Conservation (phyloP, 1,140 invertebrate species). For the Plutomurus gul region DNA sequence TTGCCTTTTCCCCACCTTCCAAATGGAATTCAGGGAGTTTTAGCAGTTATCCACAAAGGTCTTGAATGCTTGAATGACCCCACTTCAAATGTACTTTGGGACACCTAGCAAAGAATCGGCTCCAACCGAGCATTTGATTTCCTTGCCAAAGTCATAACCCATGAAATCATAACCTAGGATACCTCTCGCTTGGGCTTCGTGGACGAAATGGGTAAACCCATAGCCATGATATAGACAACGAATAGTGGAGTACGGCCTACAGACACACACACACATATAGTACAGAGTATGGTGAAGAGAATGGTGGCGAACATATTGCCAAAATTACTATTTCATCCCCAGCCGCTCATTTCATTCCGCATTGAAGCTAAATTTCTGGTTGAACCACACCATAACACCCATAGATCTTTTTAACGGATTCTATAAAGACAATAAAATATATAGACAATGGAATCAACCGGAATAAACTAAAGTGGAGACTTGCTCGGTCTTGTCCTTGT, state of each 20-base stretch:
- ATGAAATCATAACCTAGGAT: constrained; percentile 6
- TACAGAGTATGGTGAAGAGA: background rate
- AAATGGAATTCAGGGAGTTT: background rate
- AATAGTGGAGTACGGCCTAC: too few relatives aligned
- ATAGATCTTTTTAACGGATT: constrained; percentile 27
- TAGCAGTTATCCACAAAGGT: background rate
- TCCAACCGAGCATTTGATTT: background rate
- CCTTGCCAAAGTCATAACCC: constrained; percentile 10
- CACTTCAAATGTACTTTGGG: background rate
- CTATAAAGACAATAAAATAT: constrained; percentile 28
- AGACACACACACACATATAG: too few relatives aligned
- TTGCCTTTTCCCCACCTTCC: background rate
- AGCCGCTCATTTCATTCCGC: constrained; percentile 16
- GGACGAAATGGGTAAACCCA: too few relatives aligned
- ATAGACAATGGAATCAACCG: background rate
- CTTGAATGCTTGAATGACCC: background rate
- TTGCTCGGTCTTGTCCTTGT: background rate
- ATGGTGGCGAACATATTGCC: background rate
- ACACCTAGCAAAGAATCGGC: background rate
- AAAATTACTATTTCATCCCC: constrained; percentile 27
- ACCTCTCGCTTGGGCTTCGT: too few relatives aligned
- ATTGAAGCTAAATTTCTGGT: background rate
- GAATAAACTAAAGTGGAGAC: background rate
- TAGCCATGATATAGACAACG: background rate
- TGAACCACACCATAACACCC: background rate